Conservation (phyloP, 2,888 invertebrate genomes). For the Deilephila porcellus region DNA sequence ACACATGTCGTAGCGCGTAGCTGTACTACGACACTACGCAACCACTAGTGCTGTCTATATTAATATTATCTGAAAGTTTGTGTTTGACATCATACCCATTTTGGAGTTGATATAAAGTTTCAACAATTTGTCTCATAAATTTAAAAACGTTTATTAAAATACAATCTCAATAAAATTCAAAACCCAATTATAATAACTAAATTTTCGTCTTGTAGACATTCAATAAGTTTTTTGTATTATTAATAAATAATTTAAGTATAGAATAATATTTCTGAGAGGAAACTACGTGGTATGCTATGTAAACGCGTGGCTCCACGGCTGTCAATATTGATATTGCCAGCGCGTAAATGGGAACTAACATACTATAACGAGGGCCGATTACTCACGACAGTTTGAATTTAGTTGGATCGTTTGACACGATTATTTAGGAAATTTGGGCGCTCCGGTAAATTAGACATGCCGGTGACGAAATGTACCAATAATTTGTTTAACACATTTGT, state of each 20-base stretch:
- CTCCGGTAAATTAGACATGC: not conserved
- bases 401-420: not conserved
- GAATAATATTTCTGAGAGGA: not conserved
- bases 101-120: not conserved
- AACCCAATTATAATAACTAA: no score
- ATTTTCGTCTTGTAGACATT: no score
- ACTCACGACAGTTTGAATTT: constrained; percentile 8
- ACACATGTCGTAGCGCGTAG: constrained; percentile 39
- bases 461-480: not conserved
- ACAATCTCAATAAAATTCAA: no score
- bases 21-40: constrained; percentile 30
- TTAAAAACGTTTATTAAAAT: no score
- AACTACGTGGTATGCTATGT: not conserved
- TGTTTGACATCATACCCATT: not conserved
- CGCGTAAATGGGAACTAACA: constrained; percentile 11
- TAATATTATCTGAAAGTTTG: not conserved
- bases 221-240: no score
- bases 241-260: no score
- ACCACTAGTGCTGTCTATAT: not conserved
- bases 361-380: not conserved
- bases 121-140: no score
- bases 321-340: not conserved
- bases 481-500: not conserved
- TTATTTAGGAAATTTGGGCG: not conserved
- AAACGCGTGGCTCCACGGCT: not conserved